Percentiles rank a stretch among this genome's conserved stretches.
Evolutionary conservation across 2,113 vertebrate species (phyloP).

Genomic region (Onychostruthus taczanowskii): DNA sequence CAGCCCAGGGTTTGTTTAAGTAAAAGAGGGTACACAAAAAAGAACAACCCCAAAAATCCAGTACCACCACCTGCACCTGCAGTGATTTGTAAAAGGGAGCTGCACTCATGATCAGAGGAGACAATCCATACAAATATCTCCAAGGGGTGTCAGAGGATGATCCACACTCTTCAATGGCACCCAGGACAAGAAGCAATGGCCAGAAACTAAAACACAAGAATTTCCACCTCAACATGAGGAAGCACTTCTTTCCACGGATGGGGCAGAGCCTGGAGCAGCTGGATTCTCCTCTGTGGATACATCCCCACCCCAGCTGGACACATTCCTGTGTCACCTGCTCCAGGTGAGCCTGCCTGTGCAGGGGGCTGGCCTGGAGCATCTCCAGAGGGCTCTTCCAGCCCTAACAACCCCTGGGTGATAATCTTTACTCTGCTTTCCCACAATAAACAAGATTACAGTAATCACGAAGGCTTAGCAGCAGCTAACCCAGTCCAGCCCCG

Average conservation of each 20-base stretch:
- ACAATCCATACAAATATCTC: not conserved
- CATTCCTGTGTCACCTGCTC: not conserved
- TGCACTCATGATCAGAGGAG: not conserved
- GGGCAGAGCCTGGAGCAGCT: not conserved
- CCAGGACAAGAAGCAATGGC: not conserved
- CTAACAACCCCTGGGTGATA: rapidly evolving
- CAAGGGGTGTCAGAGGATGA: not conserved
- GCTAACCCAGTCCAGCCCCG: not conserved
- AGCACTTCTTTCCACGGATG: not conserved
- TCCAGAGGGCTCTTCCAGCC: not conserved
- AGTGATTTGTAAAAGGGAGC: rapidly evolving
- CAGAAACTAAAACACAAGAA: not conserved
- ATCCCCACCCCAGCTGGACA: not conserved
- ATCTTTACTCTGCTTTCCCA: not conserved
- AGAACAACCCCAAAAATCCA: not conserved
- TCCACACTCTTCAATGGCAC: not conserved
- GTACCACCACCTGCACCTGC: not conserved
- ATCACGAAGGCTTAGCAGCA: not conserved
- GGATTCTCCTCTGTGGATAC: not conserved
- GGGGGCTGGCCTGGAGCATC: not conserved
- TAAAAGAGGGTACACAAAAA: not conserved
- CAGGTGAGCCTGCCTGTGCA: not conserved
- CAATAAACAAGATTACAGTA: not conserved
- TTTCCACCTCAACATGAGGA: not conserved
- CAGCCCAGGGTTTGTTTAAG: not conserved